These are phyloP conservation scores for Liasis olivaceus DNA, from an alignment of 2,797 vertebrate species.

Conservation along the genomic window DNA sequence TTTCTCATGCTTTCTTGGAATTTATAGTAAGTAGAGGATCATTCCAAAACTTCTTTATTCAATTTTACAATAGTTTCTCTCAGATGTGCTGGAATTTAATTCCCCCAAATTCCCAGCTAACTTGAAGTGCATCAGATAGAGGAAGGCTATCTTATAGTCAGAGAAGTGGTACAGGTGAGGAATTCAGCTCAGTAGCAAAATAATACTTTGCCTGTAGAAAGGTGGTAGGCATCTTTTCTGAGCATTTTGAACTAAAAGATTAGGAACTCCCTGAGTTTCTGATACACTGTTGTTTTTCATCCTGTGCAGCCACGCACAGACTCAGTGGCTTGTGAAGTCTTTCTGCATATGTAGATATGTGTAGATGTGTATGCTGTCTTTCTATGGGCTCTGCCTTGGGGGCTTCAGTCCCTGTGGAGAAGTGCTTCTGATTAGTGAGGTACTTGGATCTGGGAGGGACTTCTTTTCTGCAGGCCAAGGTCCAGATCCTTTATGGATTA, in stretches of 20 bases:
- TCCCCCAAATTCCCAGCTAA: background rate
- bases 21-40: background rate
- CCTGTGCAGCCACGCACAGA: no score
- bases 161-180: background rate
- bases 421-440: background rate
- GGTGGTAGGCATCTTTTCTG: background rate
- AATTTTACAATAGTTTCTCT: background rate
- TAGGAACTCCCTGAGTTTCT: background rate
- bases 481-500: background rate
- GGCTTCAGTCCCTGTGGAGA: background rate
- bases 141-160: background rate
- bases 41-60: background rate
- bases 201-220: background rate
- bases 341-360: background rate
- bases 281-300: background rate
- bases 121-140: background rate
- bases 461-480: background rate
- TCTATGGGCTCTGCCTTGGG: background rate
- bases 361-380: background rate
- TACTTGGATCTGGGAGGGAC: background rate
- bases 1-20: background rate
- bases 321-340: background rate
- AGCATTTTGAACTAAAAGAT: background rate
- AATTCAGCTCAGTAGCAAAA: background rate
- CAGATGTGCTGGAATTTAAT: background rate